Conservation (phyloP, 2,113 vertebrate genomes). For the Prionailurus bengalensis region DNA sequence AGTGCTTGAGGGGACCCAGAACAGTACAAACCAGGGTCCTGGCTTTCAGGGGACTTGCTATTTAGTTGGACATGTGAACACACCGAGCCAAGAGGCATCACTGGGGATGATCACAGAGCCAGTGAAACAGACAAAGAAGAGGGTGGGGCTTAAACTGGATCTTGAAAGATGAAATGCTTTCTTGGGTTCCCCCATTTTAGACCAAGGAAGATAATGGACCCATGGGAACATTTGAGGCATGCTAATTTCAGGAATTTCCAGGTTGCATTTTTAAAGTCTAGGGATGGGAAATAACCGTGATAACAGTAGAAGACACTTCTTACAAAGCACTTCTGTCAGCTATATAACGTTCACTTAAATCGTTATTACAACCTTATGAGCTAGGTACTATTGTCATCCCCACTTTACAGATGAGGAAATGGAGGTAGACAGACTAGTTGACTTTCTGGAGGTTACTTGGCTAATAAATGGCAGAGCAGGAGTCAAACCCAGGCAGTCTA, state of each 20-base stretch:
- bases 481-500: not conserved
- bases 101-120: not conserved
- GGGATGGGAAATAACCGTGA: not conserved
- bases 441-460: not conserved
- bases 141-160: not conserved
- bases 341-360: not conserved
- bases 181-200: not conserved
- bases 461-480: not conserved
- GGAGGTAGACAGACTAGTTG: not conserved
- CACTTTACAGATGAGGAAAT: not conserved
- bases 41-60: not conserved
- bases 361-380: not conserved
- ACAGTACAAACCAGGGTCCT: not conserved
- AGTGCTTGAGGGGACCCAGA: not conserved
- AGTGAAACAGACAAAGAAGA: not conserved
- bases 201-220: not conserved
- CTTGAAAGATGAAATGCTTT: not conserved
- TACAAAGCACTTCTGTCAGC: not conserved
- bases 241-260: slow-evolving; percentile 11
- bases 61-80: not conserved
- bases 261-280: not conserved
- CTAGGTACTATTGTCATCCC: not conserved
- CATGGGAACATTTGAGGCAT: not conserved
- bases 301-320: not conserved
- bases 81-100: not conserved